Percentiles rank a stretch among this genome's conserved stretches.
phyloP scores from a whole-genome alignment of 2,797 vertebrate species.

The Ispidina lecontei region DNA sequence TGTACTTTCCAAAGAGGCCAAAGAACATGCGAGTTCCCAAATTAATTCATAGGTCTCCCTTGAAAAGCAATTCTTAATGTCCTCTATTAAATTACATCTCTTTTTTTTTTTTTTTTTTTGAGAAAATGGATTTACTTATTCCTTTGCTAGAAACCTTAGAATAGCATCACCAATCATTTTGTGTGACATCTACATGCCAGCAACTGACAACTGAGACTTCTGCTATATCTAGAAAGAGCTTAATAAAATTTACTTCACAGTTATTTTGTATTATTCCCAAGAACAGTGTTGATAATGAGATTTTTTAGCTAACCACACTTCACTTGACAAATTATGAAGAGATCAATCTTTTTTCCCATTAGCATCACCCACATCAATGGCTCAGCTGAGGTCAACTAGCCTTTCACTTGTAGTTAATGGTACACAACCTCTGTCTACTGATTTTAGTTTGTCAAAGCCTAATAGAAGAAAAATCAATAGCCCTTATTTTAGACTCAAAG shows the following conservation, averaged over 20 bases:
- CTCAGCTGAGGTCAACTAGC: conserved; percentile 61
- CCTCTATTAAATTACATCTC: conserved; percentile 53
- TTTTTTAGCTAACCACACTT: conserved; percentile 67
- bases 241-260: conserved; percentile 57
- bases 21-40: conserved; percentile 13
- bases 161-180: conserved; percentile 68
- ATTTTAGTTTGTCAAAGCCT: conserved; percentile 63
- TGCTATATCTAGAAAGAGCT: background rate
- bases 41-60: conserved; percentile 28
- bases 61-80: conserved; percentile 46
- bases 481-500: conserved; percentile 68
- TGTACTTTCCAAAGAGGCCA: conserved; percentile 7
- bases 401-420: conserved; percentile 63
- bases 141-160: conserved; percentile 48
- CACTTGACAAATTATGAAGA: conserved; percentile 72
- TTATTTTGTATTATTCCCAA: conserved; percentile 46
- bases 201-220: conserved; percentile 30
- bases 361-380: conserved; percentile 65
- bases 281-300: conserved; percentile 61
- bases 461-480: conserved; percentile 59
- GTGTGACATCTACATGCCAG: conserved; percentile 25
- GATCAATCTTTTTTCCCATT: conserved; percentile 73
- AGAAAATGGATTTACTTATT: conserved; percentile 65
- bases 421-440: conserved; percentile 55
- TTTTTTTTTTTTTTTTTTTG: conserved; percentile 68